A percentile compares a stretch with the other conserved stretches of the same genome.
phyloP scores from a whole-genome alignment of 2,113 vertebrate genomes.

The Pollimyrus isidori region DNA sequence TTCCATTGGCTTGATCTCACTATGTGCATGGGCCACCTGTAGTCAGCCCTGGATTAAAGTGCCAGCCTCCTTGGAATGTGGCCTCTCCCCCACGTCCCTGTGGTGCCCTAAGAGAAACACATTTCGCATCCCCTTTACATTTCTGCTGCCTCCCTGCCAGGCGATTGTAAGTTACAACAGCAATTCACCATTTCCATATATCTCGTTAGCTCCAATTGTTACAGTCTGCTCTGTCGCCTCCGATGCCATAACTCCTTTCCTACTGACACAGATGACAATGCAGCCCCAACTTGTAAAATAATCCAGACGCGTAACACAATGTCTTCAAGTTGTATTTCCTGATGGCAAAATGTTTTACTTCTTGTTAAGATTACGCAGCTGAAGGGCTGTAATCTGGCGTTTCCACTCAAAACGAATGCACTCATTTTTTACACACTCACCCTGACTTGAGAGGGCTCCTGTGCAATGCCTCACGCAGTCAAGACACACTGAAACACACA shows the following conservation, averaged over 20 bases:
- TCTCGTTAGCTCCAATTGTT: background rate
- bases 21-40: background rate
- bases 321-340: background rate
- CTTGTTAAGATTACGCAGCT: background rate
- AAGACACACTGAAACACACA: background rate
- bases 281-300: background rate
- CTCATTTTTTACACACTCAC: background rate
- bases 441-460: background rate
- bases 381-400: background rate
- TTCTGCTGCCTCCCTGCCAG: background rate
- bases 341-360: background rate
- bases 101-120: background rate
- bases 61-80: background rate
- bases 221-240: background rate
- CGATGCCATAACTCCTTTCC: background rate
- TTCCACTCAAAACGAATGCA: background rate
- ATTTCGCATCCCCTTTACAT: background rate
- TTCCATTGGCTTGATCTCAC: background rate
- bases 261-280: background rate
- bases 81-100: background rate
- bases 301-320: background rate
- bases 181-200: background rate
- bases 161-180: background rate
- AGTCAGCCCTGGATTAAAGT: background rate
- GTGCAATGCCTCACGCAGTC: background rate